Conservation (phyloP, 2,113 vertebrate genomes). For the Albula glossodonta region DNA sequence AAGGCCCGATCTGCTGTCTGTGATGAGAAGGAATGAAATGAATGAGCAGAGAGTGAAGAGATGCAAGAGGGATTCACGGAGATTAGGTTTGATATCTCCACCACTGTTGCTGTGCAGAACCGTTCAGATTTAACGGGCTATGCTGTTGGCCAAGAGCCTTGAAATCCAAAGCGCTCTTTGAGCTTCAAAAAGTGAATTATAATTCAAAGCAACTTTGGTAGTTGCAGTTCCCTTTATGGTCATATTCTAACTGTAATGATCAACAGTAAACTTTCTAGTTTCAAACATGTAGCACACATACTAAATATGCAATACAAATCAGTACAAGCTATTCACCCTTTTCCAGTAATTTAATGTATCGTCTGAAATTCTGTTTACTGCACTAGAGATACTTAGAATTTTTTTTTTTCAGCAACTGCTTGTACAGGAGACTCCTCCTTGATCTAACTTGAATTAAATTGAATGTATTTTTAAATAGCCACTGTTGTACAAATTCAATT, state of each 20-base stretch:
- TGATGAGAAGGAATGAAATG: not conserved
- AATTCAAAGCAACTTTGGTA: not conserved
- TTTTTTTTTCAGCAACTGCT: not conserved
- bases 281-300: not conserved
- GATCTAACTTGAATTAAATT: slow-evolving; percentile 1
- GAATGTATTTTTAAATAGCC: slow-evolving; percentile 10
- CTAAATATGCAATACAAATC: not conserved
- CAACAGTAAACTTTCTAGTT: not conserved
- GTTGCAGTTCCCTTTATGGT: not conserved
- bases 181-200: not conserved
- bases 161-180: not conserved
- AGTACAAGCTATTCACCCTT: not conserved
- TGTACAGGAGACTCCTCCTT: not conserved
- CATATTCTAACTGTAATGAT: not conserved
- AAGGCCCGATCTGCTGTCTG: not conserved
- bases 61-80: not conserved
- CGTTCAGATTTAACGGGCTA: not conserved
- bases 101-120: not conserved
- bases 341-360: not conserved
- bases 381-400: not conserved
- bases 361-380: not conserved
- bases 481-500: not conserved
- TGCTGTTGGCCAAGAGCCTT: not conserved
- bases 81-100: not conserved
- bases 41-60: not conserved